phyloP scores from a whole-genome alignment of 1,140 invertebrate genomes.

The Danaus plexippus region DNA sequence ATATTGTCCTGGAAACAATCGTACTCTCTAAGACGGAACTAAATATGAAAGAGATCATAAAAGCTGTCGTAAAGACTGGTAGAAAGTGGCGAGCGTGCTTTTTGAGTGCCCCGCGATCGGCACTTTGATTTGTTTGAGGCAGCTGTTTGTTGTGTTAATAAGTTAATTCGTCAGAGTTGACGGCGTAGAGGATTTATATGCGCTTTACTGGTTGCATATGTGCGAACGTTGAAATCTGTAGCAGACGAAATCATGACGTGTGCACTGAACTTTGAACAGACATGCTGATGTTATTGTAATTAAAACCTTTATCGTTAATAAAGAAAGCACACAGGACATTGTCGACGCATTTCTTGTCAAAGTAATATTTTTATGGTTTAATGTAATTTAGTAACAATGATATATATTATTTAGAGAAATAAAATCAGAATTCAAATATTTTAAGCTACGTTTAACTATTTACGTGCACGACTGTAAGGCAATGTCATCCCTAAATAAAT shows the following conservation, averaged over 20 bases:
- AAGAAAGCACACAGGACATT: no score
- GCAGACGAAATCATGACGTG: background rate
- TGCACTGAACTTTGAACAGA: constrained; percentile 6
- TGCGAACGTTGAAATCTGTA: constrained; percentile 32
- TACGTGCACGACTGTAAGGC: constrained; percentile 8
- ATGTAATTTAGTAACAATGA: no score
- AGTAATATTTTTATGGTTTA: no score
- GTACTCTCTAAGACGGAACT: constrained; percentile 37
- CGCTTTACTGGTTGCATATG: constrained; percentile 29
- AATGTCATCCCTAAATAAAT: constrained; percentile 16
- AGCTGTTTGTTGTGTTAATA: constrained; percentile 67
- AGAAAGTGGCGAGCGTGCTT: constrained; percentile 33
- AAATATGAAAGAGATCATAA: constrained; percentile 63
- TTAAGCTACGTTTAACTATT: no score
- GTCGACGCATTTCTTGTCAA: no score
- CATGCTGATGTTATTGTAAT: background rate
- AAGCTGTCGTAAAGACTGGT: constrained; percentile 54
- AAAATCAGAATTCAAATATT: no score
- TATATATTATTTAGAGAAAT: no score
- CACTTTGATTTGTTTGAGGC: constrained; percentile 67
- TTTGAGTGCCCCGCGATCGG: constrained; percentile 39
- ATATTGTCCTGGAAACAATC: constrained; percentile 58
- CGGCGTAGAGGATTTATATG: constrained; percentile 52
- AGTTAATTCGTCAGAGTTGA: constrained; percentile 69
- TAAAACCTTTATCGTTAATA: background rate